These are phyloP conservation scores for Alligator sinensis DNA, from an alignment of 2,113 vertebrate genomes.

Conservation along the genomic window DNA sequence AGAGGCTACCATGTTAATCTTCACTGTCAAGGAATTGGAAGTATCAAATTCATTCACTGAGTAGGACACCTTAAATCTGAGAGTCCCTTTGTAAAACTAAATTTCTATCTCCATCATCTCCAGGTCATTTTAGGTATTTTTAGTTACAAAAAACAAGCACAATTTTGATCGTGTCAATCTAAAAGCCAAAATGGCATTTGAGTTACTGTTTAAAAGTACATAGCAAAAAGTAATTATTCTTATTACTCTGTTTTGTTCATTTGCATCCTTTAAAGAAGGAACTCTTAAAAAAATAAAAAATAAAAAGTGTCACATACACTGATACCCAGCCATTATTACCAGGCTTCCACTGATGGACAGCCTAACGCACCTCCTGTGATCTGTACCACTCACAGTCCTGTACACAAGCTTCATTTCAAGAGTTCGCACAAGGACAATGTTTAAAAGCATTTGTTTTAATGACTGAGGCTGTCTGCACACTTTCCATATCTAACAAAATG, in stretches of 20 bases:
- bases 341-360: neutral
- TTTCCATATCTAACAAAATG: neutral
- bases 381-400: neutral
- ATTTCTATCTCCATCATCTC: neutral
- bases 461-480: neutral
- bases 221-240: neutral
- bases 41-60: neutral
- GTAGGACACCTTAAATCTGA: neutral
- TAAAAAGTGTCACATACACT: neutral
- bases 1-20: neutral
- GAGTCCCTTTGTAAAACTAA: neutral
- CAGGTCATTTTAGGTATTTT: neutral
- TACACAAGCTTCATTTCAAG: neutral
- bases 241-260: neutral
- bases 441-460: neutral
- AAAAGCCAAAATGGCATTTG: neutral
- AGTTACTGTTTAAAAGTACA: neutral
- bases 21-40: accelerated
- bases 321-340: neutral
- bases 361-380: neutral
- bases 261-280: neutral
- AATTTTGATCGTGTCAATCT: neutral
- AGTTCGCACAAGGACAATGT: neutral
- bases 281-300: neutral
- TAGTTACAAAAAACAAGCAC: neutral